Conservation (phyloP, 2,797 vertebrate species). For the Phyllotis vaccarum region DNA sequence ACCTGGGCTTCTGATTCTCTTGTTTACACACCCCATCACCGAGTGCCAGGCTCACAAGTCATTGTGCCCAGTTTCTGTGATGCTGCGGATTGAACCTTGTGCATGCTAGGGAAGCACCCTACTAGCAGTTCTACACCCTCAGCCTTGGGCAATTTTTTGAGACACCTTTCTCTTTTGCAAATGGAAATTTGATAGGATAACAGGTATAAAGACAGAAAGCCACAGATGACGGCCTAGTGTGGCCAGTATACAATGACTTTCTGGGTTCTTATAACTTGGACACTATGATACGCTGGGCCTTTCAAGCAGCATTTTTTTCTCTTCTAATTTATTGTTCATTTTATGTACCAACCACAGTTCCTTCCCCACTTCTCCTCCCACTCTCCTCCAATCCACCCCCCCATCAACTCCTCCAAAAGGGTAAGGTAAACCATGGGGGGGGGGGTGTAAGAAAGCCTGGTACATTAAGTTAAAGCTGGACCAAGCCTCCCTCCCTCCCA, state of each 20-base stretch:
- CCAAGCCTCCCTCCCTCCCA: no score
- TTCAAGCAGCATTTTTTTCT: background rate
- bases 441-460: no score
- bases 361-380: no score
- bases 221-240: background rate
- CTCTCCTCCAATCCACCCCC: no score
- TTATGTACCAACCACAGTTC: no score
- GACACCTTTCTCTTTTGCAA: background rate
- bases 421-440: no score
- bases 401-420: no score
- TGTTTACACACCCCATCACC: no score
- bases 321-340: no score
- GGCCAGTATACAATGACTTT: background rate
- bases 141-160: background rate
- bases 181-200: background rate
- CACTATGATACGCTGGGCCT: accelerated
- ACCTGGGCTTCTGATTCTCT: background rate
- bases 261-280: background rate
- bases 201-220: background rate
- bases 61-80: background rate
- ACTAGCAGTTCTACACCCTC: no score
- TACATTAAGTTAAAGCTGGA: no score
- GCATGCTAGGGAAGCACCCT: background rate
- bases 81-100: background rate
- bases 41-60: background rate